Evolutionary conservation across 1,140 invertebrate genomes (phyloP), one percentile per base, ranked within the genome.

Genomic region (Sitobion miscanthi): DNA sequence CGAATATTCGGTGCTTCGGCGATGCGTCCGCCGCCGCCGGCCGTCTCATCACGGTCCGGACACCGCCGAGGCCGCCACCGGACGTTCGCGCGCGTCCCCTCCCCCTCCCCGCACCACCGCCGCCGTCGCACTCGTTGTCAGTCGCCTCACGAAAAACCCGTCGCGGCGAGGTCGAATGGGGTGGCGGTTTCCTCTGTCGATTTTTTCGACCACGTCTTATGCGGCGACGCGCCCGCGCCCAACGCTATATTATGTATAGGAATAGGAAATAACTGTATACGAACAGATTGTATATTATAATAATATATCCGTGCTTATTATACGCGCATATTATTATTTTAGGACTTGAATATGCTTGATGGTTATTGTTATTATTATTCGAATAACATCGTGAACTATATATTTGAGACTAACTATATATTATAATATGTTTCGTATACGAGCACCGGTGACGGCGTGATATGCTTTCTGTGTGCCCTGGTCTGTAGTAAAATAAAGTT

Each of bases 121-220:
- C 77, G 35, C 38, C 17, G 38, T 5, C 82, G 82, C 45, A 25
- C 17, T 54, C 9, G 49, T 45, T 38, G 35, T 85, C 83, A 9
- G 52, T 86, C 85, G 23, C 30, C 85, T 42, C 23, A 86, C 45
- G 42, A 17, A 87, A 87, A 87, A 47, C 45, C 45, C 45, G 85
- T 47, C 85, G 21, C 8, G 82, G 7, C 82, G 82, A 85, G 82
- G 82, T 85, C 82, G 82, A 83, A 45, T 23, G 35, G 82, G 82
- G 82, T 38, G 82, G 82, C 35, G 82, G 82, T 85, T 85, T 85
- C 82, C 82, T 85, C 35, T 38, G 82, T n/a, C 62, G 82, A 45
- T 69, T 69, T 85, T 85, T 85, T 85, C 82, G 82, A 85, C 38
- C 35, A 21, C 35, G 77, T 35, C 82, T 23, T 42, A 38, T 85